Evolutionary conservation across 2,797 vertebrate species (phyloP).

Genomic region (Aselliscus stoliczkanus): DNA sequence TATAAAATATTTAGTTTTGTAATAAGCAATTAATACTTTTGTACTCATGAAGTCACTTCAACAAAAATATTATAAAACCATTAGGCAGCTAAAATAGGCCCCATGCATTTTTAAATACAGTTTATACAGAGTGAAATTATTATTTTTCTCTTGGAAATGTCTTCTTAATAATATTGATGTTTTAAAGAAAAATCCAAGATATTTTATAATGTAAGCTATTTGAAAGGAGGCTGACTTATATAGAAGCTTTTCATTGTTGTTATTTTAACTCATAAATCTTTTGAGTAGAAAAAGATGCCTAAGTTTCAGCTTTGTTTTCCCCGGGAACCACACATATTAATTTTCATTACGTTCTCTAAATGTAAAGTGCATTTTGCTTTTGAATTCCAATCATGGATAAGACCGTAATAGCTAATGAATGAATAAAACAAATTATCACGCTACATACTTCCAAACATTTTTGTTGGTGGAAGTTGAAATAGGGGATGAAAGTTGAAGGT

Average conservation of each 20-base stretch:
- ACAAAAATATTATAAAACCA: slow-evolving; percentile 1
- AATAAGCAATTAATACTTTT: slow-evolving; percentile 51
- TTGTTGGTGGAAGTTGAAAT: not conserved
- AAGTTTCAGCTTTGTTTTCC: slow-evolving; percentile 32
- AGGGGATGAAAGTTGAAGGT: not conserved
- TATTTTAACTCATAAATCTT: not conserved
- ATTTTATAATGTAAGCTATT: not conserved
- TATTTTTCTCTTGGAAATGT: slow-evolving; percentile 40
- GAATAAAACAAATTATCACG: not conserved
- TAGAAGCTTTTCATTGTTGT: not conserved
- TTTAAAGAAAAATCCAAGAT: slow-evolving; percentile 18
- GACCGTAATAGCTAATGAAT: not conserved
- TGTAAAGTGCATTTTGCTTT: not conserved
- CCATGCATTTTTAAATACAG: slow-evolving; percentile 41
- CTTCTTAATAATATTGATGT: slow-evolving; percentile 7
- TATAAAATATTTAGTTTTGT: slow-evolving; percentile 52
- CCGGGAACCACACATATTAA: slow-evolving; percentile 39
- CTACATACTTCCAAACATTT: not conserved
- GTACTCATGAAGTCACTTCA: slow-evolving; percentile 48
- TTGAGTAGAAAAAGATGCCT: slow-evolving; percentile 7
- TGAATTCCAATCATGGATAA: not conserved
- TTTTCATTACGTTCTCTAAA: slow-evolving; percentile 67
- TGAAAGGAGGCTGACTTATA: slow-evolving; percentile 35
- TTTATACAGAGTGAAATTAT: not conserved
- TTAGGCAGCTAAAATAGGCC: not conserved